Evolutionary conservation across 2,113 vertebrate species (phyloP), one percentile per base, ranked within the genome.

Genomic region (Takifugu bimaculatus): DNA sequence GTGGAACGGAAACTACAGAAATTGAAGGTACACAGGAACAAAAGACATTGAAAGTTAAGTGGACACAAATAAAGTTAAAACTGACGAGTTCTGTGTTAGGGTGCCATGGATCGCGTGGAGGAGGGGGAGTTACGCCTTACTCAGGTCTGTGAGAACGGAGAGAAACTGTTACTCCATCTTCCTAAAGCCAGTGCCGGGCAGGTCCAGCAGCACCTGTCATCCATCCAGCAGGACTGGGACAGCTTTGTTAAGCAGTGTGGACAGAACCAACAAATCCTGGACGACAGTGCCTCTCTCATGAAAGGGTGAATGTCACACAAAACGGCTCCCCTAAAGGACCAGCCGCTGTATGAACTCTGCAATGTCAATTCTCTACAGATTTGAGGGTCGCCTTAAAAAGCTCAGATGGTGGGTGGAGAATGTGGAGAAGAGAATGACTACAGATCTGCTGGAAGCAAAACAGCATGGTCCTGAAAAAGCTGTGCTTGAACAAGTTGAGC

Each of bases 221-320:
- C 91, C 60, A 92, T 94, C 54, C 94, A 96, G 44, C 91, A 96
- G 80, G 94, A 93, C 70, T 96, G 97, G 79, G 93, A 96, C 56
- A 83, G 89, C n/a, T 96, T 98, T 53, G 88, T 96, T 74, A 93
- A 86, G 57, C 93, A 93, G 26, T 97, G 95, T 70, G 84, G 92
- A 49, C 93, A 90, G 69, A 93, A 96, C 77, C 94, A 94, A 62
- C 90, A 92, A 75, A 90, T 92, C 27, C 87, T 98, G 57, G 94
- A 96, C 80, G 91, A 93, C 70, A 95, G 93, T 54, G 91, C 91
- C 1, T 88, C 88, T 6, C 90, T 93, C 68, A 87, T 96, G 56
- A 91, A 81, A 29, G 76, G 91, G 91, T 92, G 65, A 71, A 70
- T 50, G 4, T 55, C 47, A 5, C 6, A 43, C 42, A 56, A 11